phyloP scores from a whole-genome alignment of 2,797 vertebrate species.

The Macroramphosus scolopax region DNA sequence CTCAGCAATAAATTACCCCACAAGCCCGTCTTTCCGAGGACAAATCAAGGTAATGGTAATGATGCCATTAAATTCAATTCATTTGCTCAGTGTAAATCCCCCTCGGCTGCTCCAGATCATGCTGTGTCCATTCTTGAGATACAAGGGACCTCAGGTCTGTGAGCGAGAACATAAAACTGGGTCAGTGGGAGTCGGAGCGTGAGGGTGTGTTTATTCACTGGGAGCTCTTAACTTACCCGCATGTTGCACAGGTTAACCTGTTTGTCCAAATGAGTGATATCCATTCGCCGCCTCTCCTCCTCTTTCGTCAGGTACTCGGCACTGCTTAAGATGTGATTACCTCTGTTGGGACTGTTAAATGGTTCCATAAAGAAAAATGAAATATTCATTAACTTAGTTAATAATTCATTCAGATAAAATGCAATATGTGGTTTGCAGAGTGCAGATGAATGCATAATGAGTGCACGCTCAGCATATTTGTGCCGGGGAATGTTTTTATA shows the following conservation, averaged over 20 bases:
- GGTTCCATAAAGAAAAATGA: conserved; percentile 72
- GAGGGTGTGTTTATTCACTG: conserved; percentile 46
- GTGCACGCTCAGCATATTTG: conserved; percentile 75
- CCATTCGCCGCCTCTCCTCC: neutral
- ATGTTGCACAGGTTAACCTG: conserved; percentile 13
- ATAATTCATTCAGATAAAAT: conserved; percentile 77
- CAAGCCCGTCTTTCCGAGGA: conserved; percentile 50
- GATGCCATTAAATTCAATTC: conserved; percentile 63
- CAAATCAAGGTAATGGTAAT: conserved; percentile 73
- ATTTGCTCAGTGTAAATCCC: conserved; percentile 59
- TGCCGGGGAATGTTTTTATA: conserved; percentile 68
- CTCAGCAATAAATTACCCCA: conserved; percentile 54
- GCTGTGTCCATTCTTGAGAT: conserved; percentile 52
- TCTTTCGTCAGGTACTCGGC: conserved; percentile 43
- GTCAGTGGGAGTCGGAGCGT: conserved; percentile 38
- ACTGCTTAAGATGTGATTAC: conserved; percentile 69
- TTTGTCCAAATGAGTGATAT: conserved; percentile 8
- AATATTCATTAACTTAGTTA: conserved; percentile 78
- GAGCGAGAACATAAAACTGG: conserved; percentile 37
- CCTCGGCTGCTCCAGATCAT: conserved; percentile 45
- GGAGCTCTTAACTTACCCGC: neutral
- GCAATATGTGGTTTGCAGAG: conserved; percentile 64
- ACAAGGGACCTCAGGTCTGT: conserved; percentile 46
- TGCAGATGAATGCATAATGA: conserved; percentile 70
- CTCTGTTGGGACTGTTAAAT: conserved; percentile 68